phyloP scores from a whole-genome alignment of 2,113 vertebrate genomes.

The Orientallactaga bullata region DNA sequence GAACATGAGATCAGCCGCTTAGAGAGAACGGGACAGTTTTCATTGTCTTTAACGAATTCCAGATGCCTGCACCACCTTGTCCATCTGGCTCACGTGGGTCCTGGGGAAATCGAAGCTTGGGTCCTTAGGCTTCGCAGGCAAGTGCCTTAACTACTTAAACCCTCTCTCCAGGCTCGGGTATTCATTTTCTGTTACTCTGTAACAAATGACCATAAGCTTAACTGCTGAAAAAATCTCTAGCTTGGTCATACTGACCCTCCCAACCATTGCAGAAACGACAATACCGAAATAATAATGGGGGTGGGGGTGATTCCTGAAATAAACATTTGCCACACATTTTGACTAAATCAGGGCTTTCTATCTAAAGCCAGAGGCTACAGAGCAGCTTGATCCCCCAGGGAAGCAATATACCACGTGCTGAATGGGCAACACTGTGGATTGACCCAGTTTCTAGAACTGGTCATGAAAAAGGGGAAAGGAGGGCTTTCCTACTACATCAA shows the following conservation, averaged over 20 bases:
- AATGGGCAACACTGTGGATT: background rate
- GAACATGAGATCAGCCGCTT: background rate
- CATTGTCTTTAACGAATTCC: background rate
- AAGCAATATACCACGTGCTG: background rate
- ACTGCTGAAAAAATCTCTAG: background rate
- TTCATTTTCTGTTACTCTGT: background rate
- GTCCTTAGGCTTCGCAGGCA: too few species aligned
- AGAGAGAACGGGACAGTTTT: background rate
- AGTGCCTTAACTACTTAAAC: too few species aligned
- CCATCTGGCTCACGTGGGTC: too few species aligned
- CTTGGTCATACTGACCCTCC: background rate
- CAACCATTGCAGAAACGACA: background rate
- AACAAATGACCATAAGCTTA: background rate
- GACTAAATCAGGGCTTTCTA: slow-evolving; percentile 30
- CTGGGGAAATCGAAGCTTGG: too few species aligned
- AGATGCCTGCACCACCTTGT: too few species aligned
- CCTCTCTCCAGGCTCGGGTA: too few species aligned
- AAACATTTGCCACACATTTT: background rate
- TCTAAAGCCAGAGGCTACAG: background rate
- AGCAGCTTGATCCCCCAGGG: background rate
- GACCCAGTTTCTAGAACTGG: background rate
- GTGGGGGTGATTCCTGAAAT: background rate
- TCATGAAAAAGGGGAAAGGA: background rate
- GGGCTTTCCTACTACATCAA: background rate
- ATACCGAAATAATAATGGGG: background rate